Base-by-base conservation (phyloP, 2,888 invertebrate species). In the Ecliptopera silaceata region DNA sequence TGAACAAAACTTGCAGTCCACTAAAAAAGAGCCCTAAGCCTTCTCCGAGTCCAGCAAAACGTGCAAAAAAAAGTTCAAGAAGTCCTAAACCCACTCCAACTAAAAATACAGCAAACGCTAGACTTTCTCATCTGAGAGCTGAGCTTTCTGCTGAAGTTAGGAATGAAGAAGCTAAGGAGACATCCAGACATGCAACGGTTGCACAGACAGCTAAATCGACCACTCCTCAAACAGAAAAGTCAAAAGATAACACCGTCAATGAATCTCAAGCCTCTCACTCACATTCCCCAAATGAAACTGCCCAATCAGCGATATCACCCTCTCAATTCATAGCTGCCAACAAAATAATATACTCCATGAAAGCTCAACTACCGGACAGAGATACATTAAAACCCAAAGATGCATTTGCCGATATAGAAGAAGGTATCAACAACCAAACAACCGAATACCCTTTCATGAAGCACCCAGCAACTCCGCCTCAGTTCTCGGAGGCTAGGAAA, bases 261-360 rank as follows among this genome's bases (percentile, higher is more conserved):
- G 66, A 68, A 18, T 50, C 59, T 18, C 60, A 62, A 47, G 29
- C 39, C 13, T 74, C 17, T 6, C 12, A 71, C 11, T 66, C 69
- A 0, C 85, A 84, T 20, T 87, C 88, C 1, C 87, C 86, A 0
- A 83, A 75, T 59, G 90, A 88, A 18, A 88, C 80, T 20, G 61
- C 82, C 8, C 84, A 85, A 17, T 84, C 87, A 0, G 75, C 76
- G 4, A 80, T 85, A 15, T 88, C 88, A 4, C 87, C 89, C 0
- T 89, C 91, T 31, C 91, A 90, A 56, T 91, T 91, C 65, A 81
- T 89, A 56, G 82, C 89, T 0, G 91, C 89, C 1, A 91, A 87
- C 55, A 91, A 89, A 76, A 89, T 90, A 32, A 82, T 91, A 62
- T 86, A 80, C 3, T 84, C 91, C 1, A 90, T 91, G 87, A 90